phyloP scores from a whole-genome alignment of 2,113 vertebrate genomes.

The Taxidea taxus region DNA sequence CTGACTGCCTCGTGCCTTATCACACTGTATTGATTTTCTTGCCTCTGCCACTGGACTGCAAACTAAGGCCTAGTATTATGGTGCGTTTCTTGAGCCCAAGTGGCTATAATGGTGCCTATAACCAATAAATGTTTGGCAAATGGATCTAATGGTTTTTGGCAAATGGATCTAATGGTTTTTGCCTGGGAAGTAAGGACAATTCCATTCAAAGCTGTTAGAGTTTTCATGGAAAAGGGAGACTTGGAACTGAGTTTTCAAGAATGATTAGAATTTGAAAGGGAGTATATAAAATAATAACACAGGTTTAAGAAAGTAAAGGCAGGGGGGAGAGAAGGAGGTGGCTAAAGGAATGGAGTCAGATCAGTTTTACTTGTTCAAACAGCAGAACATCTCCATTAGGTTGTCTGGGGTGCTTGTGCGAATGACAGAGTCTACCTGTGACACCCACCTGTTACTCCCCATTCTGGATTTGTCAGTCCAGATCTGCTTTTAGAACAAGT shows the following conservation, averaged over 20 bases:
- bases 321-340: background rate
- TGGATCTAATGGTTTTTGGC: background rate
- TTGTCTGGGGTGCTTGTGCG: background rate
- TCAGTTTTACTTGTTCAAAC: background rate
- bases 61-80: background rate
- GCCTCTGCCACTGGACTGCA: background rate
- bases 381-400: background rate
- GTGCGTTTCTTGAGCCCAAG: background rate
- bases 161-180: background rate
- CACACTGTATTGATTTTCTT: background rate
- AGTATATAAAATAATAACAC: background rate
- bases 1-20: background rate
- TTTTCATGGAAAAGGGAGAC: background rate
- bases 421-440: background rate
- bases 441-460: background rate
- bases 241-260: background rate
- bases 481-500: background rate
- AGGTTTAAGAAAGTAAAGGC: background rate
- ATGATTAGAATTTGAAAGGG: background rate
- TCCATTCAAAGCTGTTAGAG: background rate
- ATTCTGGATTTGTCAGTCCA: background rate
- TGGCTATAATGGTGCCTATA: background rate
- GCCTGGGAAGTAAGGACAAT: too few relatives aligned
- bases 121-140: background rate
- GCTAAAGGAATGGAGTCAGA: background rate